A percentile compares a stretch with the other conserved stretches of the same genome.
phyloP scores from a whole-genome alignment of 92 coral and sea anemone species.

The Actinostola sp. region DNA sequence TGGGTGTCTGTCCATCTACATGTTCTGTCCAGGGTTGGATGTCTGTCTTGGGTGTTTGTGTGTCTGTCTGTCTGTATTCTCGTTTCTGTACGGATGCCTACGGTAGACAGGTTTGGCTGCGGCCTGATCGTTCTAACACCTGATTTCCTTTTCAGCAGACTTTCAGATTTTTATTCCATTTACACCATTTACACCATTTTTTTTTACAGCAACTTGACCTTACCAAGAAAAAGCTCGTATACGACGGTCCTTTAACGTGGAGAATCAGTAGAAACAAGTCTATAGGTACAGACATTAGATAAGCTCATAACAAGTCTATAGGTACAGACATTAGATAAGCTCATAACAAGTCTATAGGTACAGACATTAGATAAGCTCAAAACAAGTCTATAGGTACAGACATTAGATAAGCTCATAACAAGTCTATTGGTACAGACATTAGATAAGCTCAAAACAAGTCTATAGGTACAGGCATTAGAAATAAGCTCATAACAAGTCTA shows the following conservation, averaged over 20 bases:
- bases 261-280: conserved; percentile 95
- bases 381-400: background rate
- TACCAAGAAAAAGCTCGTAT: conserved; percentile 85
- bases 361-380: background rate
- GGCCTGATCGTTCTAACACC: background rate
- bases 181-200: no score
- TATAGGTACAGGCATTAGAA: background rate
- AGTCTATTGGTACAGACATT: conserved; percentile 75
- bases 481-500: conserved; percentile 88
- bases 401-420: no score
- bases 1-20: no score
- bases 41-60: background rate
- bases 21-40: background rate
- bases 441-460: background rate
- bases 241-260: conserved; percentile 97
- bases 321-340: background rate
- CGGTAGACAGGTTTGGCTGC: no score
- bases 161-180: no score
- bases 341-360: conserved; percentile 86
- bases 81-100: no score
- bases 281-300: conserved; percentile 62
- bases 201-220: conserved; percentile 77
- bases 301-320: background rate
- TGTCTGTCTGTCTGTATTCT: background rate
- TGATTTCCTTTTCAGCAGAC: no score